Evolutionary conservation across 1,140 invertebrate genomes (phyloP).

Genomic region (Lysiphlebus fabarum): DNA sequence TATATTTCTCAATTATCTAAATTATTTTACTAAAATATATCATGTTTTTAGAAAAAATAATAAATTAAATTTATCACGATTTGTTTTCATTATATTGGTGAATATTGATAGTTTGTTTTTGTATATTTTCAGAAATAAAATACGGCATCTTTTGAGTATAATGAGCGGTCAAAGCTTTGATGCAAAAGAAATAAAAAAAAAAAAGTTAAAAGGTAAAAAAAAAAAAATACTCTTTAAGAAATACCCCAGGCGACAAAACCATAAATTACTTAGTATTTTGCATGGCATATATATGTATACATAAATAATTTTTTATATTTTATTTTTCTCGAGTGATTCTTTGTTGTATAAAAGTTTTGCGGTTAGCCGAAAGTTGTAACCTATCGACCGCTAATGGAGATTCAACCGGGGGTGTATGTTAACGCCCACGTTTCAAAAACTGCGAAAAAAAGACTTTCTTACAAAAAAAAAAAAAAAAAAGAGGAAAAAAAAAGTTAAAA

Average conservation of each 20-base stretch:
- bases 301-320: too few species aligned
- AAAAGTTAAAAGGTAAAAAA: slow-evolving; percentile 7
- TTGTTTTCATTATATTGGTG: too few species aligned
- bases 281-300: background rate
- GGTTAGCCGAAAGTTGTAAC: slow-evolving; percentile 27
- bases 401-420: slow-evolving; percentile 17
- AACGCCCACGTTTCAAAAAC: slow-evolving; percentile 20
- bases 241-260: slow-evolving; percentile 24
- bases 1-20: too few species aligned
- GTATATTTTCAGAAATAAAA: too few species aligned
- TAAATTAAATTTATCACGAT: too few species aligned
- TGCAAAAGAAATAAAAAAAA: background rate
- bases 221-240: slow-evolving; percentile 21
- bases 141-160: too few species aligned
- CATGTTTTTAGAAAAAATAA: too few species aligned
- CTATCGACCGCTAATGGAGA: slow-evolving; percentile 35
- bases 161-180: too few species aligned
- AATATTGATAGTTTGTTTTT: too few species aligned
- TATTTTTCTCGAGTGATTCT: slow-evolving; percentile 3
- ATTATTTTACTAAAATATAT: too few species aligned
- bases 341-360: slow-evolving; percentile 28
- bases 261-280: slow-evolving; percentile 38
- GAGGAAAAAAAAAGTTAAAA: too few species aligned
- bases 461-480: too few species aligned
- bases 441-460: slow-evolving; percentile 19